Conservation (phyloP, 2,888 invertebrate species). For the Nesidiocoris tenuis region DNA sequence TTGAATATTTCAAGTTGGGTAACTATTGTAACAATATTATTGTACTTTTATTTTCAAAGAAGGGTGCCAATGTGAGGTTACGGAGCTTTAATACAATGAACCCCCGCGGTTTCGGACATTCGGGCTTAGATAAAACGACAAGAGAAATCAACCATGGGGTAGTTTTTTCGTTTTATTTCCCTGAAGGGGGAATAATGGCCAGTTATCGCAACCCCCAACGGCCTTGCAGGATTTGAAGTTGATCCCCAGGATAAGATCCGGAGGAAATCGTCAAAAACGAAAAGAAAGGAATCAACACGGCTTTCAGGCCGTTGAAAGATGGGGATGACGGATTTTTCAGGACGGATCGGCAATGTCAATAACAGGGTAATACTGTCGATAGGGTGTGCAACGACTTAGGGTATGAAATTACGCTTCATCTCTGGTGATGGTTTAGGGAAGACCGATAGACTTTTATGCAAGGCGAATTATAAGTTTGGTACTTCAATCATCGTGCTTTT, state of each 20-base stretch:
- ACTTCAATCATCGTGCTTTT: too few relatives aligned
- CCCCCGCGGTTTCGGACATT: background rate
- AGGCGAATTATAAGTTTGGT: too few relatives aligned
- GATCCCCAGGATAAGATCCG: slow-evolving; percentile 21
- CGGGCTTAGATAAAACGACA: background rate
- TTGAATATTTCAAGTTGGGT: too few relatives aligned
- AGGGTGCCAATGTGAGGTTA: background rate
- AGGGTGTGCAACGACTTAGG: too few relatives aligned
- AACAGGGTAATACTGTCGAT: background rate
- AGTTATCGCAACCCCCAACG: slow-evolving; percentile 10
- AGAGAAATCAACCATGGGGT: slow-evolving; percentile 1
- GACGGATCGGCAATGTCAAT: background rate
- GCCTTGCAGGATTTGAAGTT: background rate
- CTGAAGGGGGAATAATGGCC: slow-evolving; percentile 19
- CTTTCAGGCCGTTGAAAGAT: background rate
- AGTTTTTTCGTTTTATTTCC: background rate
- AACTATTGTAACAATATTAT: too few relatives aligned
- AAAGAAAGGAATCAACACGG: background rate
- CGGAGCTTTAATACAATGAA: background rate
- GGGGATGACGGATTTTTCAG: background rate
- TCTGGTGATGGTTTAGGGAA: too few relatives aligned
- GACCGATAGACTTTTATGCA: too few relatives aligned
- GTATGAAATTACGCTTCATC: too few relatives aligned
- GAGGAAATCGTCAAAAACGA: slow-evolving; percentile 19
- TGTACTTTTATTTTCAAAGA: too few relatives aligned